These are phyloP conservation scores for Drosophila gunungcola DNA, from an alignment of 1,140 invertebrate species.

Conservation along the genomic window DNA sequence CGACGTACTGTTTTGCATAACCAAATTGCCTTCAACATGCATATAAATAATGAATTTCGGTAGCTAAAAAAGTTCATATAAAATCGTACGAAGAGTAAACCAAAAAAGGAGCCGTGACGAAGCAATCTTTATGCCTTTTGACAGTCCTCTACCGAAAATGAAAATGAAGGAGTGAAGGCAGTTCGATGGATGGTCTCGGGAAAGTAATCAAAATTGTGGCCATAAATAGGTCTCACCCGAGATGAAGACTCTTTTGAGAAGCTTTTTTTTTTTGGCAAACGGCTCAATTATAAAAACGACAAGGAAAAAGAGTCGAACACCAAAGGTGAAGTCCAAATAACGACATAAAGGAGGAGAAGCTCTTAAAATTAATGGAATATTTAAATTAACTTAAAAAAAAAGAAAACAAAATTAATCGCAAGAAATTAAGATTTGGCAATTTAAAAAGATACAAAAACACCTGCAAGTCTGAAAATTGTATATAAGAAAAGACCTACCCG, in stretches of 20 bases:
- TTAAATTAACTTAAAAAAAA: slow-evolving; percentile 21
- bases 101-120: slow-evolving; percentile 63
- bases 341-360: not conserved
- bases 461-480: too few species aligned
- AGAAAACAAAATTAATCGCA: slow-evolving; percentile 25
- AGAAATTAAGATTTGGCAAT: too few species aligned
- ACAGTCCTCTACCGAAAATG: slow-evolving; percentile 38
- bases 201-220: slow-evolving; percentile 68
- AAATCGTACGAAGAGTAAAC: slow-evolving; percentile 4
- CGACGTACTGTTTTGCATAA: slow-evolving; percentile 44
- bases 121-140: slow-evolving; percentile 66
- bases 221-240: slow-evolving; percentile 64
- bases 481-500: too few species aligned
- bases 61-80: slow-evolving; percentile 56
- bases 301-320: slow-evolving; percentile 39
- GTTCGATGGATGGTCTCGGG: slow-evolving; percentile 27
- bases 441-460: too few species aligned
- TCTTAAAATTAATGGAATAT: slow-evolving; percentile 56
- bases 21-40: slow-evolving; percentile 34
- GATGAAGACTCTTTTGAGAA: slow-evolving; percentile 3
- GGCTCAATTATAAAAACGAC: slow-evolving; percentile 72
- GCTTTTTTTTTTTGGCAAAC: slow-evolving; percentile 37
- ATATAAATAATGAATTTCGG: slow-evolving; percentile 44
- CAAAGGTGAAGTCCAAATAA: slow-evolving; percentile 4
- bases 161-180: slow-evolving; percentile 10